Evolutionary conservation across 2,113 vertebrate species (phyloP).

Genomic region (Malurus elegans): DNA sequence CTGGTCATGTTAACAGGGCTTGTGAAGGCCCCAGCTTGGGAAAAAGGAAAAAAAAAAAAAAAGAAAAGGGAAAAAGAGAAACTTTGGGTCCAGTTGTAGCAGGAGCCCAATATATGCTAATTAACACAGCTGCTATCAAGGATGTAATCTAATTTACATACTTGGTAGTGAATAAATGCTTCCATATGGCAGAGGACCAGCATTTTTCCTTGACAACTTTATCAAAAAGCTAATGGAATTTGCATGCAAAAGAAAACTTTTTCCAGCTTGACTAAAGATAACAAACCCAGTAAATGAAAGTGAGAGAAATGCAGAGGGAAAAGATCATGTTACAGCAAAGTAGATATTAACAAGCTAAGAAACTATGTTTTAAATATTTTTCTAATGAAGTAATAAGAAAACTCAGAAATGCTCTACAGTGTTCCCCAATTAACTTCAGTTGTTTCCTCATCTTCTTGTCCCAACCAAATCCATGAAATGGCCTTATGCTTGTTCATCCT

Average conservation of each 20-base stretch:
- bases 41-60: not conserved
- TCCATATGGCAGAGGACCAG: constrained; percentile 63
- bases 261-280: not conserved
- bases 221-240: constrained; percentile 57
- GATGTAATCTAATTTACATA: constrained; percentile 68
- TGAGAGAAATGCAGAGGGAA: not conserved
- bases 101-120: constrained; percentile 43
- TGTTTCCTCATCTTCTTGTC: not conserved
- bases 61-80: not conserved
- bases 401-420: not conserved
- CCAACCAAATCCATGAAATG: not conserved
- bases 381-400: not conserved
- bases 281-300: not conserved
- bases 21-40: not conserved
- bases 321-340: not conserved
- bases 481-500: not conserved
- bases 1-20: not conserved
- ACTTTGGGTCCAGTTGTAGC: constrained; percentile 7
- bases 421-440: not conserved
- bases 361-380: not conserved
- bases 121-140: constrained; percentile 47
- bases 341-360: not conserved
- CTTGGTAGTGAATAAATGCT: constrained; percentile 51
- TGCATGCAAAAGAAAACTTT: not conserved
- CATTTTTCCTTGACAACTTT: constrained; percentile 64